Evolutionary conservation across 2,888 invertebrate species (phyloP), one percentile per base, ranked within the genome.

Genomic region (Cephonodes hylas): DNA sequence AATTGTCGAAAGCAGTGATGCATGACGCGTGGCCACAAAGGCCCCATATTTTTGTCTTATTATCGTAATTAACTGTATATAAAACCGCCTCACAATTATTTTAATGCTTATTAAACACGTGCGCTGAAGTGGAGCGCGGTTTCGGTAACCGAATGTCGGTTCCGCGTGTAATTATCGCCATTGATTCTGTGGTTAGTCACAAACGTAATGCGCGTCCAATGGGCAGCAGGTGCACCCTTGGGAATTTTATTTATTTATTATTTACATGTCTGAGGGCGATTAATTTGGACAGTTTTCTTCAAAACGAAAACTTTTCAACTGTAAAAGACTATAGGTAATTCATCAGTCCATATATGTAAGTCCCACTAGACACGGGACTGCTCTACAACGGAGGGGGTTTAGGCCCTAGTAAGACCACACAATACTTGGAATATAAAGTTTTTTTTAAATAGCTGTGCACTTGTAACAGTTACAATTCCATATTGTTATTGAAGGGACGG

Each of bases 91-190:
- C 75, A 74, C 79, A 86, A 88, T 91, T 89, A 86, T 85, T 86
- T 85, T 86, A 88, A 88, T 88, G 87, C 80, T 81, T 81, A 89
- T 88, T 87, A 90, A 90, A 86, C 91, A 91, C 91, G 91, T 91
- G 91, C 80, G 83, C 73, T 70, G 80, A 78, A 80, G 78, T 83
- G 80, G 77, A 80, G 77, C 83, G 77, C 76, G 81, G 77, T 81
- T 85, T 85, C 79, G 80, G 83, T 83, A 80, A 73, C 72, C 80
- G 74, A 70, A 71, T 73, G 76, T 76, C 74, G 76, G 80, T 85
- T 84, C 80, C 80, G 76, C 71, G 65, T 73, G 67, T 83, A 86
- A 91, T 92, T 92, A 91, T 92, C 91, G 81, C 91, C 86, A 91
- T 91, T 90, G 89, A 90, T 85, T 89, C 85, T 88, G 91, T 65